Evolutionary conservation across 1,140 invertebrate species (phyloP), one percentile per base, ranked within the genome.

Genomic region (Elymnias hypermnestra): DNA sequence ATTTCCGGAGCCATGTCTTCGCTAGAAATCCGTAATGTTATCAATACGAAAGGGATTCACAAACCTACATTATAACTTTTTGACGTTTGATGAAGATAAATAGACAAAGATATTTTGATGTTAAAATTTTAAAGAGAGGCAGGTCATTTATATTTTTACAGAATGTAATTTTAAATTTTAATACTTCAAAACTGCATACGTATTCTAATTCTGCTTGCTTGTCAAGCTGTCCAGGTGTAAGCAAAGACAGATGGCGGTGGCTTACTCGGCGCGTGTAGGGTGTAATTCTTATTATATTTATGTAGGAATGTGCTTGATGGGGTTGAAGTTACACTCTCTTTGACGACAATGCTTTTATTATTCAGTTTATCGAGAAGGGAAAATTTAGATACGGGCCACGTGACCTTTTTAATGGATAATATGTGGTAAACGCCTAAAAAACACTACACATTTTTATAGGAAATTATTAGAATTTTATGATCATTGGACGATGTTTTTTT

Each of bases 241-340:
- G 38, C 28, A 42, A 63, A 63, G 64, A 68, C 68, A 72, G 68
- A 72, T 72, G 67, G 47, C 54, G 25, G 55, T 57, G 53, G 21
- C 57, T 60, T 63, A 59, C 61, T 52, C 31, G 47, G 38, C 29
- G 26, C 45, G 45, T 45, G 41, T 47, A 47, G 53, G 53, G 58
- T 39, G 55, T 62, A 39, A 52, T 55, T 53, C 50, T 52, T 54
- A 53, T 49, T 50, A 52, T 49, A 18, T 33, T 33, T 33, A 33
- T 33, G 23, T 15, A 49, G 49, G 57, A 56, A 59, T 63, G 60
- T 31, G 6, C 12, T 13, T 21, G 40, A 42, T 51, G 47, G 47
- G 47, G 38, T 50, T 25, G 33, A 22, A 49, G 3, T 38, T 50
- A 13, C 15, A 42, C 25, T 29, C 17, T 23, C 22, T 23, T 22